Percentiles rank a stretch among this genome's conserved stretches.
Conservation (phyloP, 1,140 invertebrate genomes). For the Orchesella cincta region DNA sequence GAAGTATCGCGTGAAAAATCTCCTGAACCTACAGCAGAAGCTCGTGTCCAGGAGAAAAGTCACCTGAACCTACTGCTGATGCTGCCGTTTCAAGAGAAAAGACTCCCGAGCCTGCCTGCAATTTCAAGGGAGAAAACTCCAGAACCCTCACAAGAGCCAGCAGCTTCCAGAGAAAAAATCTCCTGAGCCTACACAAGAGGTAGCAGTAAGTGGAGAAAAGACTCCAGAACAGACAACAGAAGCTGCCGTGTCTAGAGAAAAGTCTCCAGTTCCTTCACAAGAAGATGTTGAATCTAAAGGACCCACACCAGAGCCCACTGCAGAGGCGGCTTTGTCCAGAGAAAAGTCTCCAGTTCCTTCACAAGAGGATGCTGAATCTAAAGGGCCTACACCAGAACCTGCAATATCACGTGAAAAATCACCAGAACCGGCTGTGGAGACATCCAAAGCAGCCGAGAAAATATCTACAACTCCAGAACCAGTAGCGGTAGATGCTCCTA, state of each 20-base stretch:
- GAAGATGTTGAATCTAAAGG: no score
- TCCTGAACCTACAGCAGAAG: slow-evolving; percentile 7
- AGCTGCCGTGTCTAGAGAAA: background rate
- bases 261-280: no score
- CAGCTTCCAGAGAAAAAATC: background rate
- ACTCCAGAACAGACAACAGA: slow-evolving; percentile 18
- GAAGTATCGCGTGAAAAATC: background rate
- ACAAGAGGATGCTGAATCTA: background rate
- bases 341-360: background rate
- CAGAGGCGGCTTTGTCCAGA: background rate
- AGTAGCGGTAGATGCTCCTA: no score
- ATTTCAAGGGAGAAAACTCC: slow-evolving; percentile 64
- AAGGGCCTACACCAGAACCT: background rate
- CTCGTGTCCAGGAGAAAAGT: background rate
- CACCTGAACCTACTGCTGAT: background rate
- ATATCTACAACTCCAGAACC: no score
- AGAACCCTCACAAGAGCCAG: slow-evolving; percentile 60
- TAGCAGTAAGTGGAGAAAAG: background rate
- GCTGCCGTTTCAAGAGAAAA: background rate
- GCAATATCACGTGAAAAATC: background rate
- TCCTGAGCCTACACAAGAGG: background rate
- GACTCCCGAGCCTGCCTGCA: background rate
- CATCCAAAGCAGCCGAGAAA: no score
- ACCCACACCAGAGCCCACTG: no score
- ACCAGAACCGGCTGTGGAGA: background rate